A percentile compares a stretch with the other conserved stretches of the same genome.
Evolutionary conservation across 2,888 invertebrate species (phyloP).

Genomic region (Bursaphelenchus okinawaensis): DNA sequence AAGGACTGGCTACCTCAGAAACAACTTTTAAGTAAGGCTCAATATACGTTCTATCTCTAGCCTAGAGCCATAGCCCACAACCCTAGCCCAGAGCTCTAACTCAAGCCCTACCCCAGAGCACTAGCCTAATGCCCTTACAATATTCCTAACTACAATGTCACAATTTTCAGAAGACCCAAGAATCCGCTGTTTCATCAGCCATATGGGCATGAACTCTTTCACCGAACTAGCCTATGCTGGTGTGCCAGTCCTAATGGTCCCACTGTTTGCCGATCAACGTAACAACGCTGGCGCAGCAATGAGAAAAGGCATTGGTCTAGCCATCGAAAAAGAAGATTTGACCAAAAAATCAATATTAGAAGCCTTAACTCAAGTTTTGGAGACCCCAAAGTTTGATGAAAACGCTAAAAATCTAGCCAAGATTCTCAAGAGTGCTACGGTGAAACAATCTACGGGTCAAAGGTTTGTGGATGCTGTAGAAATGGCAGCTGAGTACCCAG

Average conservation of each 20-base stretch:
- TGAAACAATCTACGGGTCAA: neutral
- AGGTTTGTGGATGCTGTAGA: constrained; percentile 12
- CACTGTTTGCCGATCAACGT: constrained; percentile 23
- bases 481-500: constrained; percentile 18
- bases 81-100: no score
- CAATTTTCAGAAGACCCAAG: neutral
- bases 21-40: neutral
- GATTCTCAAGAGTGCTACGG: neutral
- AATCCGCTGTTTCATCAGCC: constrained; percentile 1
- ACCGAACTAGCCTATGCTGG: constrained; percentile 15
- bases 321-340: constrained; percentile 12
- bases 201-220: constrained; percentile 5
- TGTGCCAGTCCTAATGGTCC: constrained; percentile 19
- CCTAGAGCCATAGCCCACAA: no score
- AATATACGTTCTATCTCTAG: no score
- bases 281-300: constrained; percentile 8
- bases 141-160: no score
- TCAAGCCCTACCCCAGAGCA: no score
- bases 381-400: constrained; percentile 15
- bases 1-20: constrained; percentile 3
- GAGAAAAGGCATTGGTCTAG: constrained; percentile 16
- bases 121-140: no score
- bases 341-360: constrained; percentile 18
- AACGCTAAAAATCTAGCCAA: constrained; percentile 11
- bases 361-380: constrained; percentile 9